Percentiles rank a stretch among this genome's conserved stretches.
Conservation (phyloP, 2,797 vertebrate genomes). For the Sebastes glaucus region DNA sequence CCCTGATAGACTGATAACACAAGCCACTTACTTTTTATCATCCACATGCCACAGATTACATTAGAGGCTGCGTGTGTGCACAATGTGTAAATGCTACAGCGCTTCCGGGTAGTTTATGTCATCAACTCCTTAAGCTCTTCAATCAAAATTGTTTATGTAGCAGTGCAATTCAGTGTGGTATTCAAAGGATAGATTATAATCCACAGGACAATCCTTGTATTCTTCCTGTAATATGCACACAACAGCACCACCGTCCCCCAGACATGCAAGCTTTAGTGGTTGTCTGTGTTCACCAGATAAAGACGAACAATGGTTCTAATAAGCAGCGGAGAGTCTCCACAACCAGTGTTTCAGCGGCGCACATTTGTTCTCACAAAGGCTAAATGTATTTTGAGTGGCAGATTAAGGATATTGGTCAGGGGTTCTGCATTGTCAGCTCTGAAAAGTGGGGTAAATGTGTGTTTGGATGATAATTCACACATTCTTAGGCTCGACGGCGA, state of each 20-base stretch:
- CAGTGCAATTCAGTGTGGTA: constrained; percentile 51
- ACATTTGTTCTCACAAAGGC: constrained; percentile 87
- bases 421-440: constrained; percentile 80
- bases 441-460: constrained; percentile 84
- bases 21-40: constrained; percentile 55
- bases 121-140: constrained; percentile 40
- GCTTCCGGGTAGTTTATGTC: constrained; percentile 26
- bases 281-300: constrained; percentile 88
- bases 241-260: constrained; percentile 58
- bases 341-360: constrained; percentile 80
- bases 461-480: constrained; percentile 85
- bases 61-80: constrained; percentile 33
- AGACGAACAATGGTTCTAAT: constrained; percentile 87
- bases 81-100: constrained; percentile 28
- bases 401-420: constrained; percentile 82
- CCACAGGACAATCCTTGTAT: constrained; percentile 66
- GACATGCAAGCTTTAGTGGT: constrained; percentile 69
- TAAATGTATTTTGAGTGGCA: constrained; percentile 81
- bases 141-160: constrained; percentile 51
- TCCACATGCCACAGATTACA: constrained; percentile 46
- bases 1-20: constrained; percentile 62
- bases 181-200: constrained; percentile 73
- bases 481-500: constrained; percentile 73
- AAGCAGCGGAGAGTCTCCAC: constrained; percentile 78
- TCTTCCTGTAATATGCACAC: constrained; percentile 64